A percentile compares a stretch with the other conserved stretches of the same genome.
These are phyloP conservation scores for Stegophylla sp. DNA, from an alignment of 2,888 invertebrate genomes.

Conservation along the genomic window DNA sequence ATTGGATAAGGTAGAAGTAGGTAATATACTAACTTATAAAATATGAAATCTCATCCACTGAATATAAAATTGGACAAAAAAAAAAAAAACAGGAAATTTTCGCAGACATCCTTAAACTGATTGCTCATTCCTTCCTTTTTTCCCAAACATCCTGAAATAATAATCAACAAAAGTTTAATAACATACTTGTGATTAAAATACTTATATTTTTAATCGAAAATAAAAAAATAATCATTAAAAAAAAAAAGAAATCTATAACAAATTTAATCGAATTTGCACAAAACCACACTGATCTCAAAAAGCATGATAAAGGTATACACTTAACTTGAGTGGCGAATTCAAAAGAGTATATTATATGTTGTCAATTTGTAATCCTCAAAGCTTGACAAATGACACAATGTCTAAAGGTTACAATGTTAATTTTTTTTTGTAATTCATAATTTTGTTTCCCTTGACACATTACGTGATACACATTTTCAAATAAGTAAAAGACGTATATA, in stretches of 20 bases:
- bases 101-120: background rate
- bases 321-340: conserved; percentile 37
- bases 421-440: background rate
- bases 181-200: conserved; percentile 22
- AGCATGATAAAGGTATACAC: conserved; percentile 6
- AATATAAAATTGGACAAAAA: background rate
- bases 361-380: background rate
- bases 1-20: conserved; percentile 7
- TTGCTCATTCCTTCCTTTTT: background rate
- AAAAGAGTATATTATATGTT: background rate
- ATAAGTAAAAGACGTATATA: background rate
- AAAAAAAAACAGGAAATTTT: background rate
- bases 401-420: background rate
- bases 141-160: background rate
- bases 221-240: background rate
- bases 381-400: background rate
- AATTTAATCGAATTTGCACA: background rate
- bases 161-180: background rate
- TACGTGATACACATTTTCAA: background rate
- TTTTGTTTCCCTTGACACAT: background rate
- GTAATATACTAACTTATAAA: background rate
- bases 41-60: background rate
- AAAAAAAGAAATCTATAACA: background rate
- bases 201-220: conserved; percentile 10
- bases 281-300: conserved; percentile 5